Evolutionary conservation across 2,888 invertebrate genomes (phyloP).

Genomic region (Chrysolina americana): DNA sequence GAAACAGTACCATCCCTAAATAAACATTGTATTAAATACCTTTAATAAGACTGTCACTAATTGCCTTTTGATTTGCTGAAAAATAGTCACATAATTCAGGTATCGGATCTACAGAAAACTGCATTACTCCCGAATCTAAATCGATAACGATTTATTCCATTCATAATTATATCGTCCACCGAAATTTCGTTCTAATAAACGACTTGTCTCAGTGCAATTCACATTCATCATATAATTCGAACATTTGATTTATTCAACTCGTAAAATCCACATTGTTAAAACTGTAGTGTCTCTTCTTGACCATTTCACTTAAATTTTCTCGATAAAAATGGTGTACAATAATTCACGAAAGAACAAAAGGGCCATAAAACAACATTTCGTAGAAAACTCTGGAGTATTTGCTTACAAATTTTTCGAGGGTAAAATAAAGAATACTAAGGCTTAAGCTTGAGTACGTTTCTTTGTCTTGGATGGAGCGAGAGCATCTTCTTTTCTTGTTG

Average conservation of each 20-base stretch:
- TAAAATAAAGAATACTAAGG: slow-evolving; percentile 7
- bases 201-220: too few relatives aligned
- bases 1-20: too few relatives aligned
- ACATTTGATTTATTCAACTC: neutral
- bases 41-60: too few relatives aligned
- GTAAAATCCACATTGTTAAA: neutral
- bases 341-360: slow-evolving; percentile 17
- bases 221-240: too few relatives aligned
- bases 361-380: slow-evolving; percentile 1
- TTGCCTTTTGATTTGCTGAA: too few relatives aligned
- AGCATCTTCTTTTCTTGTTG: slow-evolving; percentile 51
- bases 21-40: too few relatives aligned
- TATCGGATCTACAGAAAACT: too few relatives aligned
- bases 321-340: slow-evolving; percentile 7
- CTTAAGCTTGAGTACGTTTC: slow-evolving; percentile 14
- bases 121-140: too few relatives aligned
- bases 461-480: slow-evolving; percentile 26
- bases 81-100: too few relatives aligned
- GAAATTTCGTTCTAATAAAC: too few relatives aligned
- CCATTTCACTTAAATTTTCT: slow-evolving; percentile 3
- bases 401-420: slow-evolving; percentile 12
- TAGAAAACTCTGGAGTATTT: slow-evolving; percentile 14
- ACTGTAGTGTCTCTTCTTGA: neutral
- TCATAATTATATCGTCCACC: too few relatives aligned
- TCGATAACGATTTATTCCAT: too few relatives aligned